phyloP scores from a whole-genome alignment of 2,888 invertebrate genomes.

The Kuschelorhynchus macadamiae region DNA sequence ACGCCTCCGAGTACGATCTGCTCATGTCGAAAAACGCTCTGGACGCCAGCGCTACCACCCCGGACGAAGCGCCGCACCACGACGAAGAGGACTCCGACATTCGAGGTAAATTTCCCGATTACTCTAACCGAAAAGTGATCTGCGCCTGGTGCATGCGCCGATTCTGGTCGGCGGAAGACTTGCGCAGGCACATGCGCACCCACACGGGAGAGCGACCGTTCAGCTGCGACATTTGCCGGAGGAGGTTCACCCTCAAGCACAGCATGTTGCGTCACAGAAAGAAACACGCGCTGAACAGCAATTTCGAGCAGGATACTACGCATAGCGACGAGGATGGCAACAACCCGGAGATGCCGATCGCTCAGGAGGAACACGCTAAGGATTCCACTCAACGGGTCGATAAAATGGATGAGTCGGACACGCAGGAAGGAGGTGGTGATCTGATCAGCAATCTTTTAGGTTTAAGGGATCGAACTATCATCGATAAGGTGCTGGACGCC shows the following conservation, averaged over 20 bases:
- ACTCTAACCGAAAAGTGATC: slow-evolving; percentile 88
- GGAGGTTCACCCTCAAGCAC: slow-evolving; percentile 93
- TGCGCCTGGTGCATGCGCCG: slow-evolving; percentile 94
- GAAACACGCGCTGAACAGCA: slow-evolving; percentile 78
- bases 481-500: slow-evolving; percentile 87
- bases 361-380: slow-evolving; percentile 23
- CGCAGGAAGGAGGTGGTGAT: slow-evolving; percentile 77
- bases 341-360: not conserved
- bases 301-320: slow-evolving; percentile 69
- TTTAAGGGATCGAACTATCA: slow-evolving; percentile 86
- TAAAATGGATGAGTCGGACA: slow-evolving; percentile 70
- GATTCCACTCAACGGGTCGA: slow-evolving; percentile 52
- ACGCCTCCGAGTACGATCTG: slow-evolving; percentile 84
- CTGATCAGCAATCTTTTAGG: slow-evolving; percentile 92
- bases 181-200: slow-evolving; percentile 93
- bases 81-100: slow-evolving; percentile 81
- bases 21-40: slow-evolving; percentile 87
- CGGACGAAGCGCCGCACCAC: slow-evolving; percentile 66
- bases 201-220: slow-evolving; percentile 95
- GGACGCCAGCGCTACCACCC: slow-evolving; percentile 73
- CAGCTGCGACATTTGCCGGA: slow-evolving; percentile 89
- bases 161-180: slow-evolving; percentile 95
- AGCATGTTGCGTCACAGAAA: slow-evolving; percentile 94
- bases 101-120: slow-evolving; percentile 87
- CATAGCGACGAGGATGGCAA: slow-evolving; percentile 67